Evolutionary conservation across 2,888 invertebrate species (phyloP).

Genomic region (Hipparchia semele): DNA sequence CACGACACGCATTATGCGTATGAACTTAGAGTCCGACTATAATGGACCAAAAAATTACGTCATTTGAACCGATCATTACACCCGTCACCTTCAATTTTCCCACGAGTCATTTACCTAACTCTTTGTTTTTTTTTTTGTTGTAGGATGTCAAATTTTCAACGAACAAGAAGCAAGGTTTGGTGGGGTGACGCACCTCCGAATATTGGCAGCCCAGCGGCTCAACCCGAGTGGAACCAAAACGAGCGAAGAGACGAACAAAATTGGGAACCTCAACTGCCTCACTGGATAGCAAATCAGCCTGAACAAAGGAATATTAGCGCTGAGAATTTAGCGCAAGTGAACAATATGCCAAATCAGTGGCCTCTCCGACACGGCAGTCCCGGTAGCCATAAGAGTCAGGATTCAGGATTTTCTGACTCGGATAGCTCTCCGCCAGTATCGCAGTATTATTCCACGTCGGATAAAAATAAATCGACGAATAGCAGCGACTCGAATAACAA

Average conservation of each 20-base stretch:
- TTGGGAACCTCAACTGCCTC: conserved; percentile 79
- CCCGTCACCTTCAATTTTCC: conserved; percentile 62
- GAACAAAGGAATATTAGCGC: conserved; percentile 67
- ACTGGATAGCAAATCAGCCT: conserved; percentile 79
- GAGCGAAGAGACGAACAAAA: conserved; percentile 66
- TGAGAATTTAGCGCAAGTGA: conserved; percentile 65
- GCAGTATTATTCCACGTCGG: conserved; percentile 69
- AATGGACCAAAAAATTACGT: conserved; percentile 74
- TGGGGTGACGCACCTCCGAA: conserved; percentile 82
- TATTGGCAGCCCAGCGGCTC: conserved; percentile 71
- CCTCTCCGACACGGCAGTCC: conserved; percentile 79
- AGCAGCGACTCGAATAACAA: conserved; percentile 77
- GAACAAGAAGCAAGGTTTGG: conserved; percentile 87
- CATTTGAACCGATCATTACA: conserved; percentile 71
- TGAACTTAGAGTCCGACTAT: conserved; percentile 60
- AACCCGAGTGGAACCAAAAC: conserved; percentile 61
- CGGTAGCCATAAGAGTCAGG: conserved; percentile 89
- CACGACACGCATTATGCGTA: conserved; percentile 68
- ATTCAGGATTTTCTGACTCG: conserved; percentile 92
- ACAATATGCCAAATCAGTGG: conserved; percentile 71
- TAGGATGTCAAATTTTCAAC: conserved; percentile 86
- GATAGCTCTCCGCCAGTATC: conserved; percentile 85
- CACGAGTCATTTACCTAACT: conserved; percentile 65
- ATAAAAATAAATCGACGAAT: conserved; percentile 68
- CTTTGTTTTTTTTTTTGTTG: conserved; percentile 62